Conservation (phyloP, 2,797 vertebrate genomes). For the Silurus lanzhouensis region DNA sequence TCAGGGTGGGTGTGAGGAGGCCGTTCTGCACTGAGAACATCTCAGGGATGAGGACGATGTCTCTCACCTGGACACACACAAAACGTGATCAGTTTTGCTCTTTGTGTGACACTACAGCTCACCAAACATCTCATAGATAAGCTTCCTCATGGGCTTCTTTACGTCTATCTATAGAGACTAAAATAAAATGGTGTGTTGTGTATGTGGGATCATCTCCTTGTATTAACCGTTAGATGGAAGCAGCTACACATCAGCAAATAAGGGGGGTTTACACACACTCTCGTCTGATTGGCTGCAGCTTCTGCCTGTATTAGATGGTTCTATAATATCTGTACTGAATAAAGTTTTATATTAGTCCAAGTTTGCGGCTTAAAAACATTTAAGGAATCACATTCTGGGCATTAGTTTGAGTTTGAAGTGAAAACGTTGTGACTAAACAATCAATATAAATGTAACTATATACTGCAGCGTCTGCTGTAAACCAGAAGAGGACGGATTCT, state of each 20-base stretch:
- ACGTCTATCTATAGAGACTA: neutral
- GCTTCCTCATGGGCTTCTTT: neutral
- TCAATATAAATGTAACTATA: too few species aligned
- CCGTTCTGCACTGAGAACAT: conserved; percentile 92
- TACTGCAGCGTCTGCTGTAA: neutral
- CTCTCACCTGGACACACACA: conserved; percentile 82
- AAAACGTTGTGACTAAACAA: too few species aligned
- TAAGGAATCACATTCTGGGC: too few species aligned
- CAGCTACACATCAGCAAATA: neutral
- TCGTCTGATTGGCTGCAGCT: too few species aligned
- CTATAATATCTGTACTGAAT: too few species aligned
- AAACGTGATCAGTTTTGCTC: neutral
- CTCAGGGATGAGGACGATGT: conserved; percentile 82
- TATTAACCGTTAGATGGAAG: neutral
- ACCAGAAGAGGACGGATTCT: neutral
- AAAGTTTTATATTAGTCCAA: too few species aligned
- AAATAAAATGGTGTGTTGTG: neutral
- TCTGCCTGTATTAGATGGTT: too few species aligned
- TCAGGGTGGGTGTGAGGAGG: conserved; percentile 93
- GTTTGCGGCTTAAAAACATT: too few species aligned
- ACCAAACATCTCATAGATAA: neutral
- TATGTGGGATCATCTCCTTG: neutral
- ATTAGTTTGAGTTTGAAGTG: neutral
- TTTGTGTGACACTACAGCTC: neutral
- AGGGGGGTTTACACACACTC: too few species aligned